A percentile compares a stretch with the other conserved stretches of the same genome.
phyloP scores from a whole-genome alignment of 23 tunicate species.

The Styela clava region DNA sequence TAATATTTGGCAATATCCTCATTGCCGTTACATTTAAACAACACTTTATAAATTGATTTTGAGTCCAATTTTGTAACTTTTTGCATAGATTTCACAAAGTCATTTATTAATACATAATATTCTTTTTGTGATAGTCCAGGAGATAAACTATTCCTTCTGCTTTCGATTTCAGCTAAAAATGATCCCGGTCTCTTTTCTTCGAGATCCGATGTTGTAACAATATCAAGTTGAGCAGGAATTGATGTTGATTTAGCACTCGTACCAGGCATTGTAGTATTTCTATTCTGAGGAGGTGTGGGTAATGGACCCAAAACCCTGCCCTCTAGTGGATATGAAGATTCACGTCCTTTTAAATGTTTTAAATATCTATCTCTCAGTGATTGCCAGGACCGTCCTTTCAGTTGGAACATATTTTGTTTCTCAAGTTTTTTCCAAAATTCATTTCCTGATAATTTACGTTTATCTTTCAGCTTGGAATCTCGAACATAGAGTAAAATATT shows the following conservation, averaged over 20 bases:
- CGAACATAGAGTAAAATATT: slow-evolving; percentile 21
- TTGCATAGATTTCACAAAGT: slow-evolving; percentile 21
- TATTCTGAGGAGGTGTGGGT: slow-evolving; percentile 17
- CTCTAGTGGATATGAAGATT: slow-evolving; percentile 12
- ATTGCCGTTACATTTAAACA: slow-evolving; percentile 22
- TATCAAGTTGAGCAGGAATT: no score
- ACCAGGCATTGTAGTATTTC: neutral
- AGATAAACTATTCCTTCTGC: neutral
- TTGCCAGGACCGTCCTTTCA: slow-evolving; percentile 30
- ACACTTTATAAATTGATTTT: slow-evolving; percentile 10
- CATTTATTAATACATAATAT: slow-evolving; percentile 4
- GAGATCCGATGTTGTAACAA: neutral
- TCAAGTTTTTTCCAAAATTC: slow-evolving; percentile 33
- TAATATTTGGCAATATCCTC: slow-evolving; percentile 23
- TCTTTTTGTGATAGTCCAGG: slow-evolving; percentile 32
- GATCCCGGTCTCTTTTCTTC: neutral
- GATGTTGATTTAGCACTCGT: neutral
- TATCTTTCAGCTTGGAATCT: neutral
- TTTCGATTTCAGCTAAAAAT: slow-evolving; percentile 20
- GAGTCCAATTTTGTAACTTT: neutral
- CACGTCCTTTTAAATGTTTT: slow-evolving; percentile 21
- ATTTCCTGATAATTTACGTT: slow-evolving; percentile 13
- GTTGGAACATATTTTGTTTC: slow-evolving; percentile 13
- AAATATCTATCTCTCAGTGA: slow-evolving; percentile 27
- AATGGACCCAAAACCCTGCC: slow-evolving; percentile 11